Evolutionary conservation across 92 coral and sea anemone species (phyloP), one percentile per base, ranked within the genome.

Genomic region (Desmophyllum pertusum): DNA sequence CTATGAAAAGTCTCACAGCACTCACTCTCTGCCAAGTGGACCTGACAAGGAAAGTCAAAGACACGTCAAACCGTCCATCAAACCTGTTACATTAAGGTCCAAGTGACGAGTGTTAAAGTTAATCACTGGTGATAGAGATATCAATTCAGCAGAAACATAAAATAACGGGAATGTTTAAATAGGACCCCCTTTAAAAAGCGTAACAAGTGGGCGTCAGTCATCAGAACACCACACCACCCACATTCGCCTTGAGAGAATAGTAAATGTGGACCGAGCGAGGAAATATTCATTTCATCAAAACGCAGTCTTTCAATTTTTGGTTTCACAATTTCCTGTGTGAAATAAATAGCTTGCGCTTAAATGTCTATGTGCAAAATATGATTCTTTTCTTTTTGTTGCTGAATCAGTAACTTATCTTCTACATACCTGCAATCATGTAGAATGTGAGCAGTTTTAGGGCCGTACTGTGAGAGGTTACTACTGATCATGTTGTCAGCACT

Each of bases 1-100:
- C 98, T 35, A 94, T 88, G 82, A 95, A 95, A 38, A 95, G 80
- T 76, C 98, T 88, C n/a, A 95, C 93, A 30, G 93, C 96, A 65
- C 92, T 79, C 52, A 83, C 81, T 4, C 95, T 88, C 61, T 88
- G 86, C 94, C 94, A 94, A 42, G 82, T 42, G 11, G 76, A 73
- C 79, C 98, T 94, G 74, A 14, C 63, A 76, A 30, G 67, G 37
- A 45, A 85, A 37, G 25, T 23, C 29, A 39, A 11, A 17, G 27
- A 75, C n/a, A 31, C 10, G 14, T 40, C 35, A 72, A 27, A 43
- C 1, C n/a, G 10, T 13, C 11, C 2, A 25, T 25, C 33, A 63
- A 2, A 63, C 11, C 70, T 10, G 11, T 63, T 18, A 31, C 21
- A 25, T 63, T 19, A n/a, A n/a, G n/a, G n/a, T n/a, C n/a, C n/a